Percentiles rank a stretch among this genome's conserved stretches.
These are phyloP conservation scores for Protosalanx chinensis DNA, from an alignment of 2,797 vertebrate genomes.

Conservation along the genomic window DNA sequence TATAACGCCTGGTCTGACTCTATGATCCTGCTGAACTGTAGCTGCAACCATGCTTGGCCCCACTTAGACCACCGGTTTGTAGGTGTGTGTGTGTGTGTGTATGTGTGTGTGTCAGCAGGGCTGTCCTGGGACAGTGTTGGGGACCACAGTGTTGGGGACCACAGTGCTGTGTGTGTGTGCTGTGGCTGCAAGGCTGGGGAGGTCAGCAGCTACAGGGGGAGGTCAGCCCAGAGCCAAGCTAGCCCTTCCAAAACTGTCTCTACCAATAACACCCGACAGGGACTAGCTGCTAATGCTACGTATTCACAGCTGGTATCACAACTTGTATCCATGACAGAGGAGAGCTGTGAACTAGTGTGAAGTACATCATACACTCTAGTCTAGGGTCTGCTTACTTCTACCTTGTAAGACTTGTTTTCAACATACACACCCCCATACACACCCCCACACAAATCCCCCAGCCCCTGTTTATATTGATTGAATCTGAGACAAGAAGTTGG, in stretches of 20 bases:
- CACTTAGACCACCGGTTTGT: slow-evolving; percentile 30
- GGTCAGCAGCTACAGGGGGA: slow-evolving; percentile 67
- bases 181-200: slow-evolving; percentile 64
- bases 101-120: slow-evolving; percentile 29
- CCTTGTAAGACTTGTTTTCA: too few species aligned
- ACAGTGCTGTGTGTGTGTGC: slow-evolving; percentile 5
- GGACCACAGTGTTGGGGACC: slow-evolving; percentile 54
- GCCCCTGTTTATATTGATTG: not conserved
- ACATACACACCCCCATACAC: too few species aligned
- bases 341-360: too few species aligned
- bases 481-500: not conserved
- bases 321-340: too few species aligned
- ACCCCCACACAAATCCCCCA: too few species aligned
- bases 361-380: too few species aligned
- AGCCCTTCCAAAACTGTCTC: slow-evolving; percentile 55
- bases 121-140: slow-evolving; percentile 64
- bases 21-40: slow-evolving; percentile 34
- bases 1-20: slow-evolving; percentile 40
- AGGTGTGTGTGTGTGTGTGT: not conserved
- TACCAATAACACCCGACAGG: slow-evolving; percentile 36
- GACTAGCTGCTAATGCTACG: not conserved
- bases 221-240: slow-evolving; percentile 37
- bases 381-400: too few species aligned
- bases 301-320: not conserved
- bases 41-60: slow-evolving; percentile 24